Evolutionary conservation across 2,113 vertebrate genomes (phyloP).

Genomic region (Ramphastos sulfuratus): DNA sequence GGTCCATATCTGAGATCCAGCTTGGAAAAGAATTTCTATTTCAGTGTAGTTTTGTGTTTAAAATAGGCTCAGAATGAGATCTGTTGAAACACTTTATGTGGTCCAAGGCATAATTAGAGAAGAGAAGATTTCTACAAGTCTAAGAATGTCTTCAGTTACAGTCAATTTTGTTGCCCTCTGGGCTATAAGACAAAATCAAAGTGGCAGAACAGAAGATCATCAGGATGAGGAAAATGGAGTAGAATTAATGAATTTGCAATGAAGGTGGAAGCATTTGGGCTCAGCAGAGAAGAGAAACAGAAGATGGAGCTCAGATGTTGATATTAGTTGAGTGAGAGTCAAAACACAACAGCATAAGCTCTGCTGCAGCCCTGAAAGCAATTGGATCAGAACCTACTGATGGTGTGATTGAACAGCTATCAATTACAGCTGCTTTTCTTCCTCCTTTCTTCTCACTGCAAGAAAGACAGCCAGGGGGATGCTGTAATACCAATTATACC

Average conservation of each 20-base stretch:
- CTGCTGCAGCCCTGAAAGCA: not conserved
- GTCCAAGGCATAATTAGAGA: not conserved
- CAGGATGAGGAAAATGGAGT: not conserved
- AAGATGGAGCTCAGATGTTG: not conserved
- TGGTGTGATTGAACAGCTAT: not conserved
- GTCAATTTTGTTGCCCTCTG: not conserved
- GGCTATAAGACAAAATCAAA: constrained; percentile 6
- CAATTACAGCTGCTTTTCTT: not conserved
- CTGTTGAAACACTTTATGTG: not conserved
- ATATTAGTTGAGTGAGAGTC: not conserved
- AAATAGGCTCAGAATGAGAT: not conserved
- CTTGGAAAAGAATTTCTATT: not conserved
- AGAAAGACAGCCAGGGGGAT: not conserved
- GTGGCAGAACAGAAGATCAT: not conserved
- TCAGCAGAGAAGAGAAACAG: not conserved
- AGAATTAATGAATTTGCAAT: constrained; percentile 38
- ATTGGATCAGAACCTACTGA: not conserved
- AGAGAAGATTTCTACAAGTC: not conserved
- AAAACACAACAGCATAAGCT: not conserved
- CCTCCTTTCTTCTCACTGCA: not conserved
- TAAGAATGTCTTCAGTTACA: constrained; percentile 4
- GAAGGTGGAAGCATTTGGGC: not conserved
- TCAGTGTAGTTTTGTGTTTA: not conserved
- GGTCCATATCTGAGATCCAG: not conserved
- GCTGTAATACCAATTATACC: not conserved